Conservation (phyloP, 2,113 vertebrate species). For the Prietella phreatophila region DNA sequence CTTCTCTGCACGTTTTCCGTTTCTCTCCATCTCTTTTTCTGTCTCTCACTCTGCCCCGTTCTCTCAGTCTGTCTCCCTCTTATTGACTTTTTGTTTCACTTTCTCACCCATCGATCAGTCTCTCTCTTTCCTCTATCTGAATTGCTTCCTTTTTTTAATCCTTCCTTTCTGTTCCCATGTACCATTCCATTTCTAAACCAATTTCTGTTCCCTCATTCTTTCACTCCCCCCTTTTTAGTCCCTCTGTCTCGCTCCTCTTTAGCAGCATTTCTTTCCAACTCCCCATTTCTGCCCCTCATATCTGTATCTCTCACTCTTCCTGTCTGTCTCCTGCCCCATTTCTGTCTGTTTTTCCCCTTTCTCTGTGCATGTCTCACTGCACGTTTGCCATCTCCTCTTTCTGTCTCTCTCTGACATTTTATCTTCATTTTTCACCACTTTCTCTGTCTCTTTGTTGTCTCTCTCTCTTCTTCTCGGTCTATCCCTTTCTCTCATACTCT, state of each 20-base stretch:
- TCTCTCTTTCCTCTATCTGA: not conserved
- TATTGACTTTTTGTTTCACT: not conserved
- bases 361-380: not conserved
- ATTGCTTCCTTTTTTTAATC: not conserved
- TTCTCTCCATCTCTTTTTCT: no score
- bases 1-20: no score
- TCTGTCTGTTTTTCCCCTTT: not conserved
- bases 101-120: not conserved
- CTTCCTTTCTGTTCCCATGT: not conserved
- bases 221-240: not conserved
- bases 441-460: not conserved
- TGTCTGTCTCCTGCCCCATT: not conserved
- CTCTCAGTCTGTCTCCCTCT: no score
- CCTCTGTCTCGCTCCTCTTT: not conserved
- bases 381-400: not conserved
- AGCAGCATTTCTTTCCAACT: not conserved
- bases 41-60: not conserved
- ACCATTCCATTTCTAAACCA: not conserved
- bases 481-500: not conserved
- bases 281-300: not conserved
- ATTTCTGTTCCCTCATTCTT: no score
- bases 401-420: not conserved
- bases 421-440: no score
- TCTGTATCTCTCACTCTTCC: not conserved
- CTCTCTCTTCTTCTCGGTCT: not conserved